Base-by-base conservation (phyloP, 2,113 vertebrate genomes). In the Phoxinus phoxinus region DNA sequence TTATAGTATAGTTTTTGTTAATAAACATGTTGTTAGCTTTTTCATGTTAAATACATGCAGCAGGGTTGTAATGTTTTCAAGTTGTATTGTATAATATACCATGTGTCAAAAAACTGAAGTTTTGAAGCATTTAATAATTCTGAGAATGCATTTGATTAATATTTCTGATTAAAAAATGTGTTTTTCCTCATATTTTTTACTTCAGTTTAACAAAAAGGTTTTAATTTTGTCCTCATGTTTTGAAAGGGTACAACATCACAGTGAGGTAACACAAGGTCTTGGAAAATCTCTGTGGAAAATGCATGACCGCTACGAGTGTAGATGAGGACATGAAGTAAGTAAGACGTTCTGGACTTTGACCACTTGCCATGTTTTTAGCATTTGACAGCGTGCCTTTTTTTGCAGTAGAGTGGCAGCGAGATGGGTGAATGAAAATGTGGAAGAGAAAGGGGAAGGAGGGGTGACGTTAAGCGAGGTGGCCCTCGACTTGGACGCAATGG, bases 401-500 rank as follows among this genome's bases (percentile, higher is more conserved):
- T 51, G 48, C 48, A 51, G 15, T 17, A 8, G 81, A 67, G 32
- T 74, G 30, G 15, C 80, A 61, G 19, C 41, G 53, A 59, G 76
- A 67, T 61, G 56, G 65, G 69, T 72, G 25, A 72, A 37, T 74
- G 35, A 58, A 53, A 83, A 75, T 58, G 53, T 59, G 73, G 51
- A 51, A 48, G 58, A 79, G 53, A 46, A 35, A 56, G 75, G 71
- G 61, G 51, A 63, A 27, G 37, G 80, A 59, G 73, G 72, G 27
- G 3, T 83, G 48, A 72, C 13, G 81, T 83, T 72, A 83, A 72
- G 30, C 44, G 65, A 67, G 44, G 25, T 71, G 73, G 63, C 12
- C 61, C 73, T 83, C 61, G n/a, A 41, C 72, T 35, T 89, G 59
- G 65, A 86, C 77, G 65, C 82, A 83, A 88, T 75, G 56, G 85